Evolutionary conservation across 2,888 invertebrate species (phyloP).

Genomic region (Lasioglossum villosulum): DNA sequence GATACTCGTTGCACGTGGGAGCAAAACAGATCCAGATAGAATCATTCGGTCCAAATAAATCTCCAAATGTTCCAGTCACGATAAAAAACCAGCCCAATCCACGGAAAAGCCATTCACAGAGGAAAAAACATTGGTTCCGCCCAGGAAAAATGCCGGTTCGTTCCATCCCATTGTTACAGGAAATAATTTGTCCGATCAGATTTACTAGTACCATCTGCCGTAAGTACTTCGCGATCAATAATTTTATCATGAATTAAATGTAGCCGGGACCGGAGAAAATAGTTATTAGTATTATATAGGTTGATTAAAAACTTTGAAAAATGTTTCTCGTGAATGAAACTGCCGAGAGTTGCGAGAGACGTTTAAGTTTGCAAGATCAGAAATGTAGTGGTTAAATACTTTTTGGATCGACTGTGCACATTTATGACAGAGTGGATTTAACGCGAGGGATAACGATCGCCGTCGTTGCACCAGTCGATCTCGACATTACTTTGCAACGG

Average conservation of each 20-base stretch:
- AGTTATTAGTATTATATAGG: too few species aligned
- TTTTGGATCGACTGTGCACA: too few species aligned
- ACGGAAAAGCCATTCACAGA: background rate
- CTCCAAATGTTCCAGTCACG: background rate
- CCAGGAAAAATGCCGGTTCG: background rate
- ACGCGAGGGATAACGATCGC: background rate
- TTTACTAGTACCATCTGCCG: background rate
- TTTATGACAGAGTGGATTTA: background rate
- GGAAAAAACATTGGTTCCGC: background rate
- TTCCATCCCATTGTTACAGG: background rate
- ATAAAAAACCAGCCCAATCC: background rate
- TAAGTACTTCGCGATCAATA: background rate
- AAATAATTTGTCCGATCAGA: constrained; percentile 6
- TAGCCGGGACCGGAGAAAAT: background rate
- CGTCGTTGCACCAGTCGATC: background rate
- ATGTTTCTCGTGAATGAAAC: too few species aligned
- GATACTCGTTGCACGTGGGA: background rate
- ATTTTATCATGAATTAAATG: background rate
- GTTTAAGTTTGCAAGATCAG: too few species aligned
- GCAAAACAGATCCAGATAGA: background rate
- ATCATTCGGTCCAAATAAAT: constrained; percentile 2
- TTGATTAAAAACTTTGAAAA: too few species aligned
- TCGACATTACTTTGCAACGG: constrained; percentile 24
- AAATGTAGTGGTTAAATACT: too few species aligned
- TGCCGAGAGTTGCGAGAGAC: too few species aligned